A percentile compares a stretch with the other conserved stretches of the same genome.
Evolutionary conservation across 2,888 invertebrate genomes (phyloP).

Genomic region (Scaptodrosophila latifasciaeformis): DNA sequence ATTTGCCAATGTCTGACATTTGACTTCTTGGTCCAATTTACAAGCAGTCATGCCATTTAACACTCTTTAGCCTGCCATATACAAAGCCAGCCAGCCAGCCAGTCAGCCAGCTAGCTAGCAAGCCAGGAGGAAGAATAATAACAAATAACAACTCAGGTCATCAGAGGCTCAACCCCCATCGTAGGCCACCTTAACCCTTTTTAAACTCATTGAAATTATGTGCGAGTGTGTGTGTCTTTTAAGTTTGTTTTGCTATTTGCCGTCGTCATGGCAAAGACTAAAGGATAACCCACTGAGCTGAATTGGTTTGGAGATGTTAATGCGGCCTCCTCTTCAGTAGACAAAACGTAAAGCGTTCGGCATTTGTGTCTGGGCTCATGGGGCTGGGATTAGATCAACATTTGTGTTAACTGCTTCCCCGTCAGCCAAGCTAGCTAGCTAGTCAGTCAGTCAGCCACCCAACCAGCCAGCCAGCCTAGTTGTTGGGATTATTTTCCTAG

Average conservation of each 20-base stretch:
- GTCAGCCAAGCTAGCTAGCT: neutral
- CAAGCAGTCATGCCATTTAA: neutral
- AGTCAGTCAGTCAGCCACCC: too few species aligned
- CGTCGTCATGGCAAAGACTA: slow-evolving; percentile 46
- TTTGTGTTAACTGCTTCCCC: slow-evolving; percentile 38
- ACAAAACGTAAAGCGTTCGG: slow-evolving; percentile 25
- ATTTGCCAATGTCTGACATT: neutral
- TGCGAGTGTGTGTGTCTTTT: neutral
- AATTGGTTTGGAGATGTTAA: slow-evolving; percentile 11
- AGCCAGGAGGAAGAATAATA: too few species aligned
- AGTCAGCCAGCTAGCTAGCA: neutral
- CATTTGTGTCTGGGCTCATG: slow-evolving; percentile 31
- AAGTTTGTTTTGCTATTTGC: slow-evolving; percentile 48
- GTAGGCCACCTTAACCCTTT: neutral
- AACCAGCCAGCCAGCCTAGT: too few species aligned
- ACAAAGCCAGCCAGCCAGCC: neutral
- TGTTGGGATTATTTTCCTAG: too few species aligned
- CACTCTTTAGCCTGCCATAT: neutral
- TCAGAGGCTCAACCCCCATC: neutral
- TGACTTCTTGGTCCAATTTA: neutral
- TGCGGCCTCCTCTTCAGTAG: neutral
- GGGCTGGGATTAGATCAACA: slow-evolving; percentile 60
- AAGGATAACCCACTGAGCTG: slow-evolving; percentile 9
- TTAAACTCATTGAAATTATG: neutral
- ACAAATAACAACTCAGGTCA: neutral